Conservation (phyloP, 2,888 invertebrate genomes). For the Argyresthia albistria region DNA sequence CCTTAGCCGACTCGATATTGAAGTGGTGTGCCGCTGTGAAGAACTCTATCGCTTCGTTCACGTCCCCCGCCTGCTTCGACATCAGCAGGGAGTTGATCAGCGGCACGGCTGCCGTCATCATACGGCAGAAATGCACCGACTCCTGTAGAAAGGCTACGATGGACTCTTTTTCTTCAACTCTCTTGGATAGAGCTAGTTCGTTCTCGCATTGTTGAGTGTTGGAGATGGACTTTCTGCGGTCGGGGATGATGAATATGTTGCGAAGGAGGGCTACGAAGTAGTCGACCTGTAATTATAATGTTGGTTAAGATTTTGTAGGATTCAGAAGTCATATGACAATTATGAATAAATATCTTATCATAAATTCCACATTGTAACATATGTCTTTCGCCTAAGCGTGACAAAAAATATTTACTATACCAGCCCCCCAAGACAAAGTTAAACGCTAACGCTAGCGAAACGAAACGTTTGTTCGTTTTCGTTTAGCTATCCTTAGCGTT, state of each 20-base stretch:
- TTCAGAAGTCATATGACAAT: too few species aligned
- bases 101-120: conserved; percentile 57
- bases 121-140: conserved; percentile 65
- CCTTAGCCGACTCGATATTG: conserved; percentile 79
- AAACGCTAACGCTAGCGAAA: too few species aligned
- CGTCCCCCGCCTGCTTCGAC: conserved; percentile 82
- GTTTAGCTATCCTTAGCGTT: too few species aligned
- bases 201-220: conserved; percentile 54
- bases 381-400: too few species aligned
- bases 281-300: conserved; percentile 37
- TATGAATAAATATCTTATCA: too few species aligned
- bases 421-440: too few species aligned
- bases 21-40: conserved; percentile 87
- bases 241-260: conserved; percentile 54
- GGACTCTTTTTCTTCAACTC: conserved; percentile 72
- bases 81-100: conserved; percentile 81
- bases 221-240: conserved; percentile 32
- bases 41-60: conserved; percentile 91
- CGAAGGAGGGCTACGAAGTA: conserved; percentile 58
- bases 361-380: too few species aligned
- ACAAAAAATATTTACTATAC: too few species aligned
- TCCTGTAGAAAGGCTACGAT: conserved; percentile 82
- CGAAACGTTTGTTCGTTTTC: too few species aligned
- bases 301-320: background rate
- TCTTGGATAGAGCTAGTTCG: conserved; percentile 57